Base-by-base conservation (phyloP, 1,140 invertebrate species). In the Drosophila murphyi region DNA sequence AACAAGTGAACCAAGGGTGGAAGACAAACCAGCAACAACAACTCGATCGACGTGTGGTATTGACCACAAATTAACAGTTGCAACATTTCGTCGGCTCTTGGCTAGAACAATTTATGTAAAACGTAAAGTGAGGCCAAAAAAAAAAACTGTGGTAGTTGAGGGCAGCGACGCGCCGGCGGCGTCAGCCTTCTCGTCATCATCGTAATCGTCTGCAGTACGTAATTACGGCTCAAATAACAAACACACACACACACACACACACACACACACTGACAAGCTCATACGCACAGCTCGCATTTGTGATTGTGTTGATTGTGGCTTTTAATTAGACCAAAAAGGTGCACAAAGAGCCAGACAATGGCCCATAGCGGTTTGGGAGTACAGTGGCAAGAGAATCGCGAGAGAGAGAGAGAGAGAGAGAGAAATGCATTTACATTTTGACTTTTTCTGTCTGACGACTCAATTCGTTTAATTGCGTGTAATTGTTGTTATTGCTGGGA, bases 291-390 rank as follows among this genome's bases (percentile, higher is more conserved):
- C 37, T 65, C 83, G 77, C 83, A 88, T 87, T 88, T 87, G 83
- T 85, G 89, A 80, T 20, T 20, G 20, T 20, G 20, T 88, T 87
- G 89, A 87, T 87, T 87, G 83, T 87, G 83, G 80, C 85, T 76
- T 85, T 88, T 88, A 88, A 88, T 88, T 88, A 88, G 83, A 88
- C 85, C 83, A 83, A 88, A 88, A 88, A 88, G 83, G 85, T 88
- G 85, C 76, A 80, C 73, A 65, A 68, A 74, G 48, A 31, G 29
- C 28, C 61, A 67, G 52, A 77, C 76, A 87, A 87, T 80, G 80
- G 76, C 83, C 80, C 76, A 77, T 35, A 77, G 83, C 83, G 55
- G n/a, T 43, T 39, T 35, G 55, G 45, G 32, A 0, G 7, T 6
- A 47, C 32, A n/a, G n/a, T 5, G 8, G 10, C 28, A 28, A 20